Evolutionary conservation across 2,888 invertebrate genomes (phyloP).

Genomic region (Nomada fabriciana): DNA sequence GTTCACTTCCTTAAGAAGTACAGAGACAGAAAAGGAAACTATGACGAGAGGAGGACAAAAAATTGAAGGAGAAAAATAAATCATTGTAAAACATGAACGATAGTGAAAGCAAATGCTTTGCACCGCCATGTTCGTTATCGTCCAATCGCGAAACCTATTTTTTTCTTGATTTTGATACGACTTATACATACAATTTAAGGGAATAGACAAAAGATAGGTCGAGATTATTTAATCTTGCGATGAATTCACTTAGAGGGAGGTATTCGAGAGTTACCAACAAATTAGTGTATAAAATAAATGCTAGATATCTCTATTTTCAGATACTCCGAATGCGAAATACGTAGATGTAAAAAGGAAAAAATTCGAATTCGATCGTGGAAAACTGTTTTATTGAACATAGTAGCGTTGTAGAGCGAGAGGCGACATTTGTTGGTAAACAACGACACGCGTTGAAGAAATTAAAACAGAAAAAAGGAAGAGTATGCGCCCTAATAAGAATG

Average conservation of each 20-base stretch:
- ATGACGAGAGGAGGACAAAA: neutral
- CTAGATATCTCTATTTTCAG: conserved; percentile 65
- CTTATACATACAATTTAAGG: conserved; percentile 64
- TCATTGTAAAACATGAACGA: conserved; percentile 42
- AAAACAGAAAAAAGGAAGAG: neutral
- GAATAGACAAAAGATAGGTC: conserved; percentile 51
- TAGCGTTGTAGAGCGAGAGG: conserved; percentile 36
- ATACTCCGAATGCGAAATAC: conserved; percentile 56
- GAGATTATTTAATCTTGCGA: conserved; percentile 48
- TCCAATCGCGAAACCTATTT: conserved; percentile 64
- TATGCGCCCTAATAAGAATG: conserved; percentile 17
- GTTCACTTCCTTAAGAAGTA: conserved; percentile 56
- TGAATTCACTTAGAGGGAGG: conserved; percentile 53
- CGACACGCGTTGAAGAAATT: conserved; percentile 29
- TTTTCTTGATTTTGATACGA: conserved; percentile 71
- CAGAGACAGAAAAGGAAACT: neutral
- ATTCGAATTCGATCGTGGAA: conserved; percentile 29
- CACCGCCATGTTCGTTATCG: conserved; percentile 61
- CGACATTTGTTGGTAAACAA: conserved; percentile 50
- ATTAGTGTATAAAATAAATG: conserved; percentile 59
- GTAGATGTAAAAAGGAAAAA: conserved; percentile 35
- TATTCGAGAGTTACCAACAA: conserved; percentile 53
- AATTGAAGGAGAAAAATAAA: neutral
- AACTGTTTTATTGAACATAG: conserved; percentile 38
- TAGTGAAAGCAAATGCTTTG: conserved; percentile 50